Evolutionary conservation across 2,113 vertebrate genomes (phyloP), one percentile per base, ranked within the genome.

Genomic region (Grammomys surdaster): DNA sequence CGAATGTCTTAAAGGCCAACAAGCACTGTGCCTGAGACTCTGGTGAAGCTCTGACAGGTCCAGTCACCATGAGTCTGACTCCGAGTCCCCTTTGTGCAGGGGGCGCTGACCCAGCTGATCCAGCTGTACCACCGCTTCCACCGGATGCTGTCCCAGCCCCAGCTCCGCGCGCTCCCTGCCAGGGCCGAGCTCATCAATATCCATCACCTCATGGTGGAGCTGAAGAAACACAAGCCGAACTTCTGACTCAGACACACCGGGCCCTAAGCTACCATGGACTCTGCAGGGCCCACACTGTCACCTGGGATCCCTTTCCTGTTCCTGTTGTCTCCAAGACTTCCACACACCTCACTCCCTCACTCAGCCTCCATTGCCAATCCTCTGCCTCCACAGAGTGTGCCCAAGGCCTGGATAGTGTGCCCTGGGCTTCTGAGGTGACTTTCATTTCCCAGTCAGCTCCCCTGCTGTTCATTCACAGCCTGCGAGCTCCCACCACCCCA

Each of bases 181-280:
- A 99, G 99, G 58, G 99, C 99, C 0, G 99, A 99, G 96, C 99
- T 99, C 98, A 99, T 99, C 98, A 99, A 99, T 97, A 99, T 99
- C 89, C 99, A 99, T 90, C 99, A 99, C 97, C 99, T 99, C 60
- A 99, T 99, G 99, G 99, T 99, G 16, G 99, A 99, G 92, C 99
- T 99, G 76, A 99, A 99, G 98, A 99, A 99, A 82, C 99, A 99
- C 98, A 99, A 99, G 56, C 99, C 99, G 76, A 99, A 99, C 98
- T 99, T 99, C 98, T 99, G 95, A 98, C n/a, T 0, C 0, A 28
- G 10, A 22, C 8, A 1, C 20, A 17, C 31, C 3, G 54, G 58
- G 90, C 72, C 24, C 90, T 9, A 2, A 31, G 36, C 33, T 40
- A 72, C 48, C 72, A 7, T 6, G 76, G 92, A 54, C 85, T 75